Evolutionary conservation across 2,797 vertebrate species (phyloP), one percentile per base, ranked within the genome.

Genomic region (Anabas testudineus): DNA sequence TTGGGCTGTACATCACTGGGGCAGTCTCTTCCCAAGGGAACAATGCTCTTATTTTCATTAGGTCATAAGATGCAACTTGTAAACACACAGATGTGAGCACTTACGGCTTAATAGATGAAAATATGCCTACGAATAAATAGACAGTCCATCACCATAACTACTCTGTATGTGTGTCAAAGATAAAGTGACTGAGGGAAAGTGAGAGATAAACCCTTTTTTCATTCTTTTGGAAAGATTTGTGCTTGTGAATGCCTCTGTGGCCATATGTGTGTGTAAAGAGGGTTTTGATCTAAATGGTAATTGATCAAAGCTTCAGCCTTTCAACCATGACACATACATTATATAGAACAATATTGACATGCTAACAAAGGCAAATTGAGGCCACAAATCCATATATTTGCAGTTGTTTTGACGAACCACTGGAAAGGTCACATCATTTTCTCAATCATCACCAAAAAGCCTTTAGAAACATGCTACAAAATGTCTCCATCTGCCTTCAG

Each of bases 31-130:
- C 90, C 90, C 88, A 84, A 78, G 78, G 88, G 86, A 90, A 91
- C 86, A 91, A 91, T 91, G 84, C 84, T 85, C 80, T 70, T 81
- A 71, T 87, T 90, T 84, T 88, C 85, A 90, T 91, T 90, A 86
- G 87, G 84, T 93, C 90, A 90, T 81, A 83, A 56, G 83, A 89
- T 74, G 70, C 62, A 47, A 37, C 70, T 61, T 83, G 80, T 90
- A 90, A 91, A 90, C 90, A 88, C 81, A 76, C 90, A 92, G 90
- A 93, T 89, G 91, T 83, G 81, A 88, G 84, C 87, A 88, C 90
- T 91, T 90, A 84, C 7, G 6, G 61, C 61, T 83, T 79, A 84
- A 85, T 78, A 84, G 81, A 84, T 76, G 75, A 73, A 87, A 79
- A 88, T 86, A 88, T 83, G 59, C 83, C 78, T 34, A 51, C 69